phyloP scores from a whole-genome alignment of 1,140 invertebrate genomes.

The Trinorchestia longiramus region DNA sequence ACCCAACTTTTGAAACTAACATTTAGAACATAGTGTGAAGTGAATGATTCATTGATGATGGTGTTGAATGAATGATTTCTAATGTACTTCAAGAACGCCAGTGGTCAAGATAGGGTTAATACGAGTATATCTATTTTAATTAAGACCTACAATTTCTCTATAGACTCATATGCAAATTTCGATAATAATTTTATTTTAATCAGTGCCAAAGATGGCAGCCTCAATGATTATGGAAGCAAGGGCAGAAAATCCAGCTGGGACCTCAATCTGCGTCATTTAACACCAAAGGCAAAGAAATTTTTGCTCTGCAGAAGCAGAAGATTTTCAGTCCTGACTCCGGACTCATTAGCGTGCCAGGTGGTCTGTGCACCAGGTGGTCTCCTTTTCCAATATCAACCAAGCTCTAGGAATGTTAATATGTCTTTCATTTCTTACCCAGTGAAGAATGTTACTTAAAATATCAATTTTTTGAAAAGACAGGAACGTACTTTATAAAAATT shows the following conservation, averaged over 20 bases:
- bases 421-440: not conserved
- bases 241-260: not conserved
- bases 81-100: too few species aligned
- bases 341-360: constrained; percentile 11
- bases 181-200: not conserved
- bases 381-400: not conserved
- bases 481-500: not conserved
- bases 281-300: not conserved
- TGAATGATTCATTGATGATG: too few species aligned
- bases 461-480: not conserved
- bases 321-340: not conserved
- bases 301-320: not conserved
- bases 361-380: constrained; percentile 36
- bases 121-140: too few species aligned
- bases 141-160: not conserved
- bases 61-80: too few species aligned
- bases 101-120: too few species aligned
- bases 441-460: not conserved
- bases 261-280: not conserved
- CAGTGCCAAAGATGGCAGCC: not conserved
- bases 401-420: not conserved
- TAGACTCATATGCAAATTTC: not conserved
- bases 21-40: too few species aligned
- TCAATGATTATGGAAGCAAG: not conserved
- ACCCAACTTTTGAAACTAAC: too few species aligned